These are phyloP conservation scores for Tenthredo scrophulariae DNA, from an alignment of 2,888 invertebrate genomes.

Conservation along the genomic window DNA sequence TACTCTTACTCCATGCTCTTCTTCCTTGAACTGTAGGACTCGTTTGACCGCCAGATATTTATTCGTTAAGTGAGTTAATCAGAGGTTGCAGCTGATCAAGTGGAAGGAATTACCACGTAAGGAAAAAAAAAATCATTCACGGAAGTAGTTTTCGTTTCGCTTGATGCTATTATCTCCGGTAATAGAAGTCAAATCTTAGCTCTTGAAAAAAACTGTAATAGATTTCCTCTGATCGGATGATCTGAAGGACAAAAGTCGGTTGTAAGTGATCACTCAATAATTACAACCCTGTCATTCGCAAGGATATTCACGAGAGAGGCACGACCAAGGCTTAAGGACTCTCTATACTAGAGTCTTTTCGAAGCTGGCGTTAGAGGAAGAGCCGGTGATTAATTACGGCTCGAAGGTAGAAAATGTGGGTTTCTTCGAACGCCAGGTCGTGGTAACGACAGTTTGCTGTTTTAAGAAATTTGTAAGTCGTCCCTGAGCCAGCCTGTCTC, in stretches of 20 bases:
- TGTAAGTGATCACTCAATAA: constrained; percentile 2
- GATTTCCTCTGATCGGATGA: not conserved
- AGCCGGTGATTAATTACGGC: constrained; percentile 46
- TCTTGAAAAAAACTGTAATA: not conserved
- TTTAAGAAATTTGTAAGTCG: constrained; percentile 70
- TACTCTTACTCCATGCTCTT: not conserved
- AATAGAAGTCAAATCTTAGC: not conserved
- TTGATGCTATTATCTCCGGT: not conserved
- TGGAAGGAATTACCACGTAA: not conserved
- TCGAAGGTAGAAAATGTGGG: constrained; percentile 45
- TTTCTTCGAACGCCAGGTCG: constrained; percentile 40
- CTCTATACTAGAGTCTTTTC: not conserved
- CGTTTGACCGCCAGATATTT: not conserved
- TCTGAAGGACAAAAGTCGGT: not conserved
- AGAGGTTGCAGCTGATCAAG: not conserved
- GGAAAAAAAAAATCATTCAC: not conserved
- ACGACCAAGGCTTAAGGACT: constrained; percentile 18
- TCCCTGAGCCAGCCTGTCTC: constrained; percentile 61
- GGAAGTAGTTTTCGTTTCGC: not conserved
- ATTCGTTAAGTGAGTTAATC: not conserved
- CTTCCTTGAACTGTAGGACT: not conserved
- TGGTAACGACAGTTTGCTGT: constrained; percentile 53
- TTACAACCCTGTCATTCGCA: not conserved
- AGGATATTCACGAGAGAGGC: not conserved
- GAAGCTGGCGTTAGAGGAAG: not conserved